phyloP scores from a whole-genome alignment of 2,113 vertebrate species.

The Micronycteris hirsuta region DNA sequence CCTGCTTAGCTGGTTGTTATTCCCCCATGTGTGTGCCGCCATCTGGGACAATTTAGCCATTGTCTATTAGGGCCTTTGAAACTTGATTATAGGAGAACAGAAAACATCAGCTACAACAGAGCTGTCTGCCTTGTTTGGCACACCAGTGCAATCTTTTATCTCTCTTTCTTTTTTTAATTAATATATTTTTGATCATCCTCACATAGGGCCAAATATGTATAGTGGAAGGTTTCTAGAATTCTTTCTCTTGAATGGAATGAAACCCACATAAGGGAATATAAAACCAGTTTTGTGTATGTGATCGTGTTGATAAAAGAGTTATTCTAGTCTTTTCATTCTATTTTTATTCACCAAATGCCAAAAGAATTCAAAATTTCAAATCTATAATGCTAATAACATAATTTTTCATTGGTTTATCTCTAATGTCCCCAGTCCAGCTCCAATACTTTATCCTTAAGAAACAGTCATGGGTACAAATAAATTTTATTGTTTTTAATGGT shows the following conservation, averaged over 20 bases:
- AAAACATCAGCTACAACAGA: constrained; percentile 28
- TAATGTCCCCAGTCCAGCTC: too few species aligned
- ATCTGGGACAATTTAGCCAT: constrained; percentile 70
- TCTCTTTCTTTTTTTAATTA: neutral
- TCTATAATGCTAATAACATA: too few species aligned
- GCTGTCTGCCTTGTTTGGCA: neutral
- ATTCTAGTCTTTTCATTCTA: neutral
- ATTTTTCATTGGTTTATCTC: too few species aligned
- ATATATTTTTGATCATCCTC: constrained; percentile 51
- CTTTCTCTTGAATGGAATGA: constrained; percentile 23
- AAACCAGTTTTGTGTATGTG: neutral
- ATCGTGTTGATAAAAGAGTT: neutral
- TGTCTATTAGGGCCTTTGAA: constrained; percentile 67
- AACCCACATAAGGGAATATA: neutral
- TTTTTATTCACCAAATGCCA: too few species aligned
- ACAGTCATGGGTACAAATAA: too few species aligned
- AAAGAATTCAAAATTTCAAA: too few species aligned
- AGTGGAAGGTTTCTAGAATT: constrained; percentile 3
- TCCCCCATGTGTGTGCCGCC: neutral
- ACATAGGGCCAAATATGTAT: neutral
- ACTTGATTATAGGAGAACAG: constrained; percentile 64
- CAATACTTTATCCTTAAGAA: too few species aligned
- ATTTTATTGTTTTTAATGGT: too few species aligned
- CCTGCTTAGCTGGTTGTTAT: neutral
- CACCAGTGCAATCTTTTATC: neutral